Evolutionary conservation across 1,140 invertebrate species (phyloP).

Genomic region (Bombus sibiricus): DNA sequence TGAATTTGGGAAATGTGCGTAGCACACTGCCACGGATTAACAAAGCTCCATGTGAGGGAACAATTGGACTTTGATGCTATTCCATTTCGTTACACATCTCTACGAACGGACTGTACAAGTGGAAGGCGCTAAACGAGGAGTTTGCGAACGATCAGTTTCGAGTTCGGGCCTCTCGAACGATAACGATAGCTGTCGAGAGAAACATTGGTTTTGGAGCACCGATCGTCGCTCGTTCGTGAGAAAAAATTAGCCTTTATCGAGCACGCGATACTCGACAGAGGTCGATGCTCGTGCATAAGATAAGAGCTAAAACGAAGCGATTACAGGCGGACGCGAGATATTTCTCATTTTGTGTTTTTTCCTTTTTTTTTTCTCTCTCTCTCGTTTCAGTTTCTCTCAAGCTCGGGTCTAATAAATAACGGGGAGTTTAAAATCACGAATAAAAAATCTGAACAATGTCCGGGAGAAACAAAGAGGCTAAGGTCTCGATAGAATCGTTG

Average conservation of each 20-base stretch:
- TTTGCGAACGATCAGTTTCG: neutral
- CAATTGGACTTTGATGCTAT: too few species aligned
- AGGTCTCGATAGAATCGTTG: constrained; percentile 27
- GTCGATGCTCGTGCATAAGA: constrained; percentile 2
- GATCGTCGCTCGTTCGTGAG: neutral
- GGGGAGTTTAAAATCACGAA: neutral
- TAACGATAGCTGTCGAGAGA: neutral
- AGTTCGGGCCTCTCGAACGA: neutral
- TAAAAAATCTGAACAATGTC: neutral
- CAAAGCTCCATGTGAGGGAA: neutral
- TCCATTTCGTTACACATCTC: neutral
- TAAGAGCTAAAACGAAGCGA: neutral
- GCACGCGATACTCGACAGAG: neutral
- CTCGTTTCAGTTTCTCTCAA: neutral
- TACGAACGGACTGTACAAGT: too few species aligned
- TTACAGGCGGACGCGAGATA: neutral
- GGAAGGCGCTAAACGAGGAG: neutral
- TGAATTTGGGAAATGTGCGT: neutral
- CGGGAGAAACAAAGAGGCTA: neutral
- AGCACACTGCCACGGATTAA: neutral
- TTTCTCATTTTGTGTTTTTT: neutral
- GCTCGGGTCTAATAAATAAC: neutral
- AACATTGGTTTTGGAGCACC: neutral
- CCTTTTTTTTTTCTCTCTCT: too few species aligned
- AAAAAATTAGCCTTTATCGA: constrained; percentile 24